Conservation (phyloP, 2,797 vertebrate genomes). For the Thaleichthys pacificus region DNA sequence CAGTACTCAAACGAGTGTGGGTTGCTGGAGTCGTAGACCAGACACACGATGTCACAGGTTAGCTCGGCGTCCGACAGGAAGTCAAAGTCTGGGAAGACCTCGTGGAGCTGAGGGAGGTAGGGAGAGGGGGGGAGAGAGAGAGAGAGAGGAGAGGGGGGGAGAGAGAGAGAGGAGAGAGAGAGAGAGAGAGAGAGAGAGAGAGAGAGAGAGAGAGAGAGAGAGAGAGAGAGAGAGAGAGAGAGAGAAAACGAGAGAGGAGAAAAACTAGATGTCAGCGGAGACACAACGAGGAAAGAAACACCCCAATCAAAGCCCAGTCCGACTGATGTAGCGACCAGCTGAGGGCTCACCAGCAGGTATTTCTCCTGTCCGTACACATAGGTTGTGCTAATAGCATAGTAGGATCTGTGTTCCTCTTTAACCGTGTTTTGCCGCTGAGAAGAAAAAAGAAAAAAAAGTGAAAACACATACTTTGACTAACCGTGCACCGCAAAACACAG, state of each 20-base stretch:
- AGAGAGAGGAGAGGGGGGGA: not conserved
- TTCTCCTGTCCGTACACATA: slow-evolving; percentile 98
- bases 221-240: not conserved
- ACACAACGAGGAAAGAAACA: not conserved
- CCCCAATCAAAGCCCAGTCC: too few species aligned
- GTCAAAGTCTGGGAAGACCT: slow-evolving; percentile 86
- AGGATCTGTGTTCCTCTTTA: slow-evolving; percentile 88
- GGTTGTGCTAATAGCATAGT: slow-evolving; percentile 91
- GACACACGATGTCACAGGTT: slow-evolving; percentile 88
- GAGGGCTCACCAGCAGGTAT: slow-evolving; percentile 88
- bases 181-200: not conserved
- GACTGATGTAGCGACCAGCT: not conserved
- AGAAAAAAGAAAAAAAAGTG: not conserved
- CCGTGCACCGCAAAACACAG: not conserved
- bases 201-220: not conserved
- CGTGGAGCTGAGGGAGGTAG: slow-evolving; percentile 80
- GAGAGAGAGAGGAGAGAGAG: not conserved
- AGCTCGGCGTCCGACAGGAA: slow-evolving; percentile 87
- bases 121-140: too few species aligned
- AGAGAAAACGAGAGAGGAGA: too few species aligned
- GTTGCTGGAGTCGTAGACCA: slow-evolving; percentile 93
- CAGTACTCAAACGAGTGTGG: slow-evolving; percentile 95
- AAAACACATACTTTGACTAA: not conserved
- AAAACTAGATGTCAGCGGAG: too few species aligned
- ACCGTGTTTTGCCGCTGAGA: slow-evolving; percentile 84